Evolutionary conservation across 1,140 invertebrate species (phyloP).

Genomic region (Gryon sp.): DNA sequence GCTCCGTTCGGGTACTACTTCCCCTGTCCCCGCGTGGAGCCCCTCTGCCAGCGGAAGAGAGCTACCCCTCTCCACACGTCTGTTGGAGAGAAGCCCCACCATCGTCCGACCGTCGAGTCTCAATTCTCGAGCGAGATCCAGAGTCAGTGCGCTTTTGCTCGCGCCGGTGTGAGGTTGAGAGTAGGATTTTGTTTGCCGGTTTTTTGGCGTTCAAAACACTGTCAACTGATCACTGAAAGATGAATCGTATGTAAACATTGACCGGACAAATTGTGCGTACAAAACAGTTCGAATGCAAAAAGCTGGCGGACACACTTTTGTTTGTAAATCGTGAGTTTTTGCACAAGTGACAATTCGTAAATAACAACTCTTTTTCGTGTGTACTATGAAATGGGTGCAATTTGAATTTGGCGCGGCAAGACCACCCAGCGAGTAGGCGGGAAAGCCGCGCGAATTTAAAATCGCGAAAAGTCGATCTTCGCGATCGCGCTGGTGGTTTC

Average conservation of each 20-base stretch:
- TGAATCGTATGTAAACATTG: no score
- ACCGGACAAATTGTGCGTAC: no score
- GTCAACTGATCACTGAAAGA: no score
- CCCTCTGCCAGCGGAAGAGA: constrained; percentile 20
- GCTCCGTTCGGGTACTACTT: background rate
- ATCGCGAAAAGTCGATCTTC: constrained; percentile 44
- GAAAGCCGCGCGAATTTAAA: constrained; percentile 48
- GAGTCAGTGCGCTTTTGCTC: constrained; percentile 74
- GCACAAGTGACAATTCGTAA: no score
- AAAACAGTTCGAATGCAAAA: no score
- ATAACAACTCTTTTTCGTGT: background rate
- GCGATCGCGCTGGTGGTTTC: constrained; percentile 14
- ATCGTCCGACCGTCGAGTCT: constrained; percentile 21
- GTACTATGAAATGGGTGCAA: background rate
- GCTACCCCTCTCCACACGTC: constrained; percentile 3
- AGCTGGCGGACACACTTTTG: no score
- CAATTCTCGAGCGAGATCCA: constrained; percentile 49
- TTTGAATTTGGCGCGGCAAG: constrained; percentile 24
- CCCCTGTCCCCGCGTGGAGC: background rate
- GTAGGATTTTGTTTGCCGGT: constrained; percentile 1
- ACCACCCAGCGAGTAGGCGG: constrained; percentile 45
- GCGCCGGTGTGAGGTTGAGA: constrained; percentile 68
- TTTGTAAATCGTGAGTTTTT: no score
- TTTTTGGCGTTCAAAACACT: no score
- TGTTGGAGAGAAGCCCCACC: constrained; percentile 14